Evolutionary conservation across 2,113 vertebrate genomes (phyloP).

Genomic region (Python bivittatus): DNA sequence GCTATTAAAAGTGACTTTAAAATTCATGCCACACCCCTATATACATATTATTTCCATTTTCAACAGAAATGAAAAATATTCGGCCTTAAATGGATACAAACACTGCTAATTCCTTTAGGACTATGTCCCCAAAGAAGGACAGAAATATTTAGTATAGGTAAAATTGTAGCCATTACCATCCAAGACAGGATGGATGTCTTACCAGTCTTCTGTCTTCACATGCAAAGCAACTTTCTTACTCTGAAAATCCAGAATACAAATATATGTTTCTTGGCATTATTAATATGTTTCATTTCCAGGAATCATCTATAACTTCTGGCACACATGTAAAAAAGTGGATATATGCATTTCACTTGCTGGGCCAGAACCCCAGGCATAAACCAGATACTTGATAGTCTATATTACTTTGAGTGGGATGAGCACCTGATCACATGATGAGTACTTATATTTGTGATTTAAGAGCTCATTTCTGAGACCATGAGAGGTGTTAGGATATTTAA

Average conservation of each 20-base stretch:
- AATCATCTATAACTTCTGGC: neutral
- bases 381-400: neutral
- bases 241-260: conserved; percentile 59
- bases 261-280: neutral
- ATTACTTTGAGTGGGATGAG: neutral
- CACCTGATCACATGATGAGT: neutral
- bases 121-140: neutral
- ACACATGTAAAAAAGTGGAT: neutral
- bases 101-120: neutral
- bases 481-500: neutral
- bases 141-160: neutral
- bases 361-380: neutral
- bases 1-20: neutral
- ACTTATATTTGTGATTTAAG: neutral
- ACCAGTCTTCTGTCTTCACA: conserved; percentile 65
- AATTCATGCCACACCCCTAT: neutral
- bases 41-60: neutral
- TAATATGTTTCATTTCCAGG: neutral
- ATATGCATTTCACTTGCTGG: neutral
- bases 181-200: conserved; percentile 38
- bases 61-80: neutral
- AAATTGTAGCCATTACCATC: conserved; percentile 18
- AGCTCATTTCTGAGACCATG: neutral
- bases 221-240: conserved; percentile 52
- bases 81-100: neutral